phyloP scores from a whole-genome alignment of 1,140 invertebrate genomes.

The Drosophila willistoni region DNA sequence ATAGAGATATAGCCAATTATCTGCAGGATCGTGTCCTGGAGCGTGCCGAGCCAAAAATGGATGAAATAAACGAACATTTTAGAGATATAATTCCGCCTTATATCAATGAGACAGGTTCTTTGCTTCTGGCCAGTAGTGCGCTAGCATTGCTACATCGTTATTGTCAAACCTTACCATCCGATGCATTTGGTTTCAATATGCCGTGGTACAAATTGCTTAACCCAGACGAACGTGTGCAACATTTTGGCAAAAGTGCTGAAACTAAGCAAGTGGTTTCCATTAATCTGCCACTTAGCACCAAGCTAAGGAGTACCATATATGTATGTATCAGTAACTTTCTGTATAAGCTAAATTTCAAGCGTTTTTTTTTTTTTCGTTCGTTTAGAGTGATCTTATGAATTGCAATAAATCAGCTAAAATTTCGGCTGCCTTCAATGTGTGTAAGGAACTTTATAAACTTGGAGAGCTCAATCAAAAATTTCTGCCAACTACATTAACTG shows the following conservation, averaged over 20 bases:
- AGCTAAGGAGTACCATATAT: constrained; percentile 61
- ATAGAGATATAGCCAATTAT: constrained; percentile 81
- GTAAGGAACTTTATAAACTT: constrained; percentile 87
- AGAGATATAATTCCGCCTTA: constrained; percentile 68
- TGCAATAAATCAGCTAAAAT: constrained; percentile 89
- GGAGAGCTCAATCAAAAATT: constrained; percentile 92
- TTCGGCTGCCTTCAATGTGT: constrained; percentile 91
- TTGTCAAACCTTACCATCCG: constrained; percentile 90
- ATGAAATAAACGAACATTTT: constrained; percentile 84
- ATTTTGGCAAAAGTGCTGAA: not conserved
- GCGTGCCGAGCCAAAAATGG: constrained; percentile 83
- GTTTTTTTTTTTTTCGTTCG: no score
- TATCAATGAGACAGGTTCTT: constrained; percentile 48
- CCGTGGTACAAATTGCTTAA: constrained; percentile 44
- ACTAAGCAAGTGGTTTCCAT: constrained; percentile 70
- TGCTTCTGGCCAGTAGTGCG: constrained; percentile 47
- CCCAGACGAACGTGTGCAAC: not conserved
- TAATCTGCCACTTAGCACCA: constrained; percentile 89
- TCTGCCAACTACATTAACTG: constrained; percentile 88
- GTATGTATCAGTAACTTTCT: constrained; percentile 36
- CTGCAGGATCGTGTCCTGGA: constrained; percentile 85
- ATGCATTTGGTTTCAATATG: constrained; percentile 88
- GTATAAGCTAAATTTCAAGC: not conserved
- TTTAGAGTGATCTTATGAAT: constrained; percentile 86
- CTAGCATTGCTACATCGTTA: constrained; percentile 89